Conservation (phyloP, 1,140 invertebrate genomes). For the Nylanderia fulva region DNA sequence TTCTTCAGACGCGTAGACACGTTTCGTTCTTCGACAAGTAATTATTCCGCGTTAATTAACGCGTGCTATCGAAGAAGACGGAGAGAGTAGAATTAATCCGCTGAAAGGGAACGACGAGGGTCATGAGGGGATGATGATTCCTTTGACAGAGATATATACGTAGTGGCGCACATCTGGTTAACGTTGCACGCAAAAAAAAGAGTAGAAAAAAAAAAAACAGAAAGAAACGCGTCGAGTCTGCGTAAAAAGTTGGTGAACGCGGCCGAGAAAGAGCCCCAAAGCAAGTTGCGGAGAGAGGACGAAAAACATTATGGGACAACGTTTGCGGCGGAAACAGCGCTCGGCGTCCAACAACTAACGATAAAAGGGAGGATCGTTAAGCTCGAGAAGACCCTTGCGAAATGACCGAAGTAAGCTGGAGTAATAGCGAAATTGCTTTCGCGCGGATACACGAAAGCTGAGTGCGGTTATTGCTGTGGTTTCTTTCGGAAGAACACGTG, state of each 20-base stretch:
- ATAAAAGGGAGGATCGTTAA: slow-evolving; percentile 54
- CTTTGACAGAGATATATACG: slow-evolving; percentile 28
- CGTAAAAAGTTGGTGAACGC: slow-evolving; percentile 34
- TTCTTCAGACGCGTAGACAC: slow-evolving; percentile 13
- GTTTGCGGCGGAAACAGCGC: slow-evolving; percentile 38
- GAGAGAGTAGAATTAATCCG: slow-evolving; percentile 2
- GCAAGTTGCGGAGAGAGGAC: slow-evolving; percentile 26
- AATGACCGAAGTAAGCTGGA: slow-evolving; percentile 36
- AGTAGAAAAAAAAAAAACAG: not conserved
- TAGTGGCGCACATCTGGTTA: slow-evolving; percentile 19
- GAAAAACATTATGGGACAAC: slow-evolving; percentile 47
- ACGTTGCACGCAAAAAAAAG: not conserved
- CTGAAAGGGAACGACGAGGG: not conserved
- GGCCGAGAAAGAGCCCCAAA: not conserved
- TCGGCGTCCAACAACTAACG: slow-evolving; percentile 40
- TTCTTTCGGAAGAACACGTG: slow-evolving; percentile 20
- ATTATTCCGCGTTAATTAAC: slow-evolving; percentile 71
- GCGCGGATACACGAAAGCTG: slow-evolving; percentile 22
- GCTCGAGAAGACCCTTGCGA: slow-evolving; percentile 3
- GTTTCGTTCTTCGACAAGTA: slow-evolving; percentile 37
- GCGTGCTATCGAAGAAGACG: not conserved
- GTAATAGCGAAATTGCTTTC: slow-evolving; percentile 51
- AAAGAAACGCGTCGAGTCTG: not conserved
- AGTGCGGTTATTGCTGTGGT: slow-evolving; percentile 45
- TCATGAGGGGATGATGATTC: slow-evolving; percentile 10